Percentiles rank a stretch among this genome's conserved stretches.
Conservation (phyloP, 2,888 invertebrate species). For the Antheraea yamamai region DNA sequence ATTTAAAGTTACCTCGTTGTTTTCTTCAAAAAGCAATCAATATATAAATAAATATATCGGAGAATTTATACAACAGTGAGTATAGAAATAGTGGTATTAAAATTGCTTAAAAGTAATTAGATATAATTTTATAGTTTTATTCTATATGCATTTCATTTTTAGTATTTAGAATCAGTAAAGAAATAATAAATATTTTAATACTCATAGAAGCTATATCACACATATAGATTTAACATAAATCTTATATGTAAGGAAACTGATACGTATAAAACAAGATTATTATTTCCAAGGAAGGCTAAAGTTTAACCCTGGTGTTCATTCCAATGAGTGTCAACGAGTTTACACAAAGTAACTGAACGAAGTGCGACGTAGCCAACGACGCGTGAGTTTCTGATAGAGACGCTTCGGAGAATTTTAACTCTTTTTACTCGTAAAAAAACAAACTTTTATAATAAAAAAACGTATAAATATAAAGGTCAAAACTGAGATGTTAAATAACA, state of each 20-base stretch:
- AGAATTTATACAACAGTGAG: no score
- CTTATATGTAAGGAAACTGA: background rate
- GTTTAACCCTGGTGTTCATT: conserved; percentile 29
- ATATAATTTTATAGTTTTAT: background rate
- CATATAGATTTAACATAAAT: background rate
- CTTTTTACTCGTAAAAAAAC: conserved; percentile 11
- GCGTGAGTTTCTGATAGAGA: conserved; percentile 60
- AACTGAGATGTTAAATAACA: conserved; percentile 2
- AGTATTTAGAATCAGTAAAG: background rate
- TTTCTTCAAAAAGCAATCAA: no score
- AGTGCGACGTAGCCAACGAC: conserved; percentile 55
- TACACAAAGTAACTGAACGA: conserved; percentile 50
- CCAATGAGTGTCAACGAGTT: conserved; percentile 34
- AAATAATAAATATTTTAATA: no score
- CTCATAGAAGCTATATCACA: background rate
- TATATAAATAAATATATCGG: no score
- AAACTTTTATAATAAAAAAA: conserved; percentile 14
- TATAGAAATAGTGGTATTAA: background rate
- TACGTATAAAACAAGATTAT: background rate
- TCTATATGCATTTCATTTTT: background rate
- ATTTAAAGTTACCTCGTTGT: no score
- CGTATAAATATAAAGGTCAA: conserved; percentile 25
- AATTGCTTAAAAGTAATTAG: background rate
- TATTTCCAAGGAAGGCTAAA: background rate
- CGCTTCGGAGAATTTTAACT: conserved; percentile 26